Base-by-base conservation (phyloP, 2,797 vertebrate genomes). In the Oceanodroma leucorhoa region DNA sequence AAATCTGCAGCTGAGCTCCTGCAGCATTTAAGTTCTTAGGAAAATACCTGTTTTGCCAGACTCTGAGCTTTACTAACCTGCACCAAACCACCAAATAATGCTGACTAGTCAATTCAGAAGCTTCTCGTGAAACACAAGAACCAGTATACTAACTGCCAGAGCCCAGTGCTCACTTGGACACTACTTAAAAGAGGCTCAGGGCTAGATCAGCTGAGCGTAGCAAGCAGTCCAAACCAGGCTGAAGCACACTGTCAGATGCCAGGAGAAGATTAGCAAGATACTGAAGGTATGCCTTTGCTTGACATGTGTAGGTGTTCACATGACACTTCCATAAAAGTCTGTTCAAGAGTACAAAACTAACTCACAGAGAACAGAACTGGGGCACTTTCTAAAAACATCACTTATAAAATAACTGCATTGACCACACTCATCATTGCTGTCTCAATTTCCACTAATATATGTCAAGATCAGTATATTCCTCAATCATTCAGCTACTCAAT, bases 1-100 rank as follows among this genome's bases (percentile, higher is more conserved):
- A 94, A 91, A 87, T 48, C 62, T 87, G 85, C 67, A 91, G 83
- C 77, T 84, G 78, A 93, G 75, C 50, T 81, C 54, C 75, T 32
- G 57, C 41, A 77, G 70, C 76, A 58, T 51, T 90, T 26, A 62
- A 80, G 58, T 81, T 83, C 75, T 78, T 57, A 48, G 62, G 65
- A 83, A 95, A 93, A 91, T 15, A 40, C 13, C 22, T 34, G 9
- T 69, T 93, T 60, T 77, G 7, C 18, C 60, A 62, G 57, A 19
- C 5, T 61, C 53, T 38, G 8, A 14, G 60, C 55, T 79, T 78
- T 69, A 50, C 32, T 22, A 66, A 70, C 18, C 30, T 70, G 64
- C 57, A 72, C 61, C 83, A 65, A 72, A 45, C 24, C 45, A 54
- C 18, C 41, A 75, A 30, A 46, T 43, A 77, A 40, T 2, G 13